Percentiles rank a stretch among this genome's conserved stretches.
phyloP scores from a whole-genome alignment of 2,113 vertebrate species.

The Aplodontia rufa region DNA sequence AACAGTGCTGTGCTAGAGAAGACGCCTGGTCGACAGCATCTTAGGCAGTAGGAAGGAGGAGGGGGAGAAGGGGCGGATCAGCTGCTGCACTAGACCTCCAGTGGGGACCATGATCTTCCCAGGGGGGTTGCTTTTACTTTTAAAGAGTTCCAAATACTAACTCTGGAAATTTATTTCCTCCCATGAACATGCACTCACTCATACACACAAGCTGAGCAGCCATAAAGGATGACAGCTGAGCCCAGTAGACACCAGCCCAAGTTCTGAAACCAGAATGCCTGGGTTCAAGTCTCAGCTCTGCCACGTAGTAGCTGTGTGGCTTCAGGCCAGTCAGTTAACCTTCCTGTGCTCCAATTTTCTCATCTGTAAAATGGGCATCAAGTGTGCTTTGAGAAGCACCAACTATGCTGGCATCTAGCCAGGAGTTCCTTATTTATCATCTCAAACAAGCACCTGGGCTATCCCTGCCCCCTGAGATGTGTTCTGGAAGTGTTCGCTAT shows the following conservation, averaged over 20 bases:
- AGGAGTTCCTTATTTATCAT: not conserved
- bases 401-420: not conserved
- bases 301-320: not conserved
- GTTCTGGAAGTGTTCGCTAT: not conserved
- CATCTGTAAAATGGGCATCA: not conserved
- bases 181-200: not conserved
- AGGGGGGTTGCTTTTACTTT: slow-evolving; percentile 14
- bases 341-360: not conserved
- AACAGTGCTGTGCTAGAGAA: not conserved
- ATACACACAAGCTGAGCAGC: not conserved
- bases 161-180: not conserved
- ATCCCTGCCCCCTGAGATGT: not conserved
- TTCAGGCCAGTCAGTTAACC: not conserved
- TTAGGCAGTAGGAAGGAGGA: not conserved
- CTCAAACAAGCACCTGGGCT: not conserved
- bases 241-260: not conserved
- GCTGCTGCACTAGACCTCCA: not conserved
- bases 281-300: not conserved
- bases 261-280: not conserved
- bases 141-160: not conserved
- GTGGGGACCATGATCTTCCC: not conserved
- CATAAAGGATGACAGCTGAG: not conserved
- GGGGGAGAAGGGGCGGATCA: not conserved
- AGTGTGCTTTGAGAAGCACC: not conserved
- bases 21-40: slow-evolving; percentile 24